These are phyloP conservation scores for Pristis pectinata DNA, from an alignment of 2,797 vertebrate genomes.

Conservation along the genomic window DNA sequence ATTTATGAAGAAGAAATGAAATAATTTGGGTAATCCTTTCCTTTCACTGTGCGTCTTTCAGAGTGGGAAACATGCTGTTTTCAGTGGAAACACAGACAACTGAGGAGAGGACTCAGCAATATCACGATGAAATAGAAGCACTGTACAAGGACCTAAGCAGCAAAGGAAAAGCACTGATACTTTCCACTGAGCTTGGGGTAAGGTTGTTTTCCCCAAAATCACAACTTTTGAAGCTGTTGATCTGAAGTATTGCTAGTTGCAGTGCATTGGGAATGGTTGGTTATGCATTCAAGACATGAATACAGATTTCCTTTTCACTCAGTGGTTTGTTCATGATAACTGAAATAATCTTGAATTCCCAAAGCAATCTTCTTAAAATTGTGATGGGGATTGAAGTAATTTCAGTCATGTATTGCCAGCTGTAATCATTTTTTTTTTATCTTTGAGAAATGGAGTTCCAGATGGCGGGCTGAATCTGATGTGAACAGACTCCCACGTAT, in stretches of 20 bases:
- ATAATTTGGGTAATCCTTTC: not conserved
- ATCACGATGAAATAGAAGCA: constrained; percentile 90
- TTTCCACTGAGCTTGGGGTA: constrained; percentile 87
- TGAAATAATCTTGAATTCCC: not conserved
- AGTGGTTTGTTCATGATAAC: not conserved
- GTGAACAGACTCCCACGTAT: not conserved
- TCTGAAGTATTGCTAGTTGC: not conserved
- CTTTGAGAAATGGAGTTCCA: not conserved
- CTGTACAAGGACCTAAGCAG: constrained; percentile 91
- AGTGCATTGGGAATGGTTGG: not conserved
- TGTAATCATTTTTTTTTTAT: not conserved
- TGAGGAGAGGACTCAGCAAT: constrained; percentile 88
- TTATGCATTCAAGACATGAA: not conserved
- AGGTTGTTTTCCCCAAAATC: constrained; percentile 38
- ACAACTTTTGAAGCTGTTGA: not conserved
- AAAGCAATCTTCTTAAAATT: not conserved
- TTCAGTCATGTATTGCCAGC: not conserved
- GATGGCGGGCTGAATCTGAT: not conserved
- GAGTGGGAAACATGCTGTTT: constrained; percentile 92
- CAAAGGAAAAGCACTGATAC: constrained; percentile 83
- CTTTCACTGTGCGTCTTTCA: constrained; percentile 45
- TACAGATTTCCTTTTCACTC: not conserved
- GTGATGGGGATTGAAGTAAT: not conserved
- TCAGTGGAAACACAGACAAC: constrained; percentile 95
- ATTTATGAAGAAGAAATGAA: not conserved